These are phyloP conservation scores for Uropsilus gracilis DNA, from an alignment of 2,113 vertebrate genomes.

Conservation along the genomic window DNA sequence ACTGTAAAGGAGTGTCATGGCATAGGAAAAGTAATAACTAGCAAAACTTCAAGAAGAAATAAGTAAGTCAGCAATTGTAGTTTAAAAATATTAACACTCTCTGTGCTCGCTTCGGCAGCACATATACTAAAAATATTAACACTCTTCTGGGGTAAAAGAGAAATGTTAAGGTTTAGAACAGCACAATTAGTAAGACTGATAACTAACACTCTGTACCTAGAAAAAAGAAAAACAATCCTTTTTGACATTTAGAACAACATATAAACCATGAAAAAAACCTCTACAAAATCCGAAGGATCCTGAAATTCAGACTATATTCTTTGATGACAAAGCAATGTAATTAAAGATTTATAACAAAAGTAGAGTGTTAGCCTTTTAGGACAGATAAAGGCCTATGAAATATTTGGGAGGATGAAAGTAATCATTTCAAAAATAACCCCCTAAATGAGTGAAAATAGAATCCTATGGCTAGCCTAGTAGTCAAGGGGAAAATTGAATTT, in stretches of 20 bases:
- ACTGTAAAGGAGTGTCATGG: neutral
- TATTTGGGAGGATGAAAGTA: neutral
- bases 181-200: neutral
- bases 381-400: neutral
- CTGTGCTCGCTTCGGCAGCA: no score
- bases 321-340: constrained; percentile 15
- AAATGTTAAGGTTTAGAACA: neutral
- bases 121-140: no score
- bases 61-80: neutral
- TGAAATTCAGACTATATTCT: neutral
- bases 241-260: neutral
- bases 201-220: no score
- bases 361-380: neutral
- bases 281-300: neutral
- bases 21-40: neutral
- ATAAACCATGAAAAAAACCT: neutral
- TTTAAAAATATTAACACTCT: neutral
- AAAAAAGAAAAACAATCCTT: neutral
- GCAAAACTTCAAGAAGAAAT: neutral
- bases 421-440: neutral
- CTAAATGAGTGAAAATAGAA: neutral
- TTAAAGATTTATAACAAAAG: neutral
- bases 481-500: neutral
- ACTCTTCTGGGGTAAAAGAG: neutral
- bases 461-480: neutral